Conservation (phyloP, 2,113 vertebrate species). For the Procavia capensis region DNA sequence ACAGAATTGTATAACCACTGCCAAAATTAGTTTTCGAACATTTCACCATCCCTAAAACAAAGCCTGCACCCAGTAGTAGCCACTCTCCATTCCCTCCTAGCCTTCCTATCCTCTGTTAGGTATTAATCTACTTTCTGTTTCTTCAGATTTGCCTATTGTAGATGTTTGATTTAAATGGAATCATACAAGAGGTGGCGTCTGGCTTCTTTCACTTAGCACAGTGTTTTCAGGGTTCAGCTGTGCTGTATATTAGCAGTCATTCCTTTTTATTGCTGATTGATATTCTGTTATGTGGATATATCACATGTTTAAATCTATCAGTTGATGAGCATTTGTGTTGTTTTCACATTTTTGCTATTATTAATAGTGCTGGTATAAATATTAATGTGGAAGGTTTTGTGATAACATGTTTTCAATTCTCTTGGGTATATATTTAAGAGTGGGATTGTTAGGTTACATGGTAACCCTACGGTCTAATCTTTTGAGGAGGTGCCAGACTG, state of each 20-base stretch:
- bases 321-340: background rate
- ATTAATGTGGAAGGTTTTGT: background rate
- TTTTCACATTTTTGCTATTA: background rate
- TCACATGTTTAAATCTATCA: background rate
- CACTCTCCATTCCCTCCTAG: background rate
- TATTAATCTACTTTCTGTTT: background rate
- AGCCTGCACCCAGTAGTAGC: background rate
- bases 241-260: background rate
- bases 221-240: background rate
- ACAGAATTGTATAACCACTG: background rate
- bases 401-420: background rate
- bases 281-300: background rate
- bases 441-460: background rate
- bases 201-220: background rate
- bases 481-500: background rate
- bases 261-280: background rate
- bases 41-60: constrained; percentile 37
- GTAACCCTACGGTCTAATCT: background rate
- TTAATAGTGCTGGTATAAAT: background rate
- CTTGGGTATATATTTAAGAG: background rate
- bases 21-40: background rate
- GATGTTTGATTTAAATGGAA: background rate
- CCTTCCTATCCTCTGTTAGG: background rate
- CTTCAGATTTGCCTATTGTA: background rate
- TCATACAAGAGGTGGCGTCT: background rate